Conservation (phyloP, 92 coral and sea anemone species). For the Ricordea florida region DNA sequence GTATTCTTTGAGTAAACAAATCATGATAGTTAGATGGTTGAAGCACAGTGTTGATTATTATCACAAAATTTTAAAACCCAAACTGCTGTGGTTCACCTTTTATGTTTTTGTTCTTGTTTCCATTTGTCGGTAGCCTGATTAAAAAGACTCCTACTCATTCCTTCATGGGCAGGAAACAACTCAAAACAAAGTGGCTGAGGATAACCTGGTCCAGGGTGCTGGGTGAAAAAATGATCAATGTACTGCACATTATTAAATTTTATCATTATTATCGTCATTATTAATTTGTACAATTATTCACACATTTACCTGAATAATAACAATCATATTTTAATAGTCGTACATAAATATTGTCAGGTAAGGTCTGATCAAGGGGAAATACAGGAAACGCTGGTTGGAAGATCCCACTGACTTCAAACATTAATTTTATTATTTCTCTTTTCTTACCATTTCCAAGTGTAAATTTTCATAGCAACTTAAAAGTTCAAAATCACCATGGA, state of each 20-base stretch:
- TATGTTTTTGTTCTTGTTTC: constrained; percentile 8
- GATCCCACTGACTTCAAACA: background rate
- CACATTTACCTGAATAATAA: no score
- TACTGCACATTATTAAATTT: background rate
- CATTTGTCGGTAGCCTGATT: constrained; percentile 68
- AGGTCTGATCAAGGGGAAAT: no score
- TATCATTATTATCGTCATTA: background rate
- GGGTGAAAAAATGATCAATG: background rate
- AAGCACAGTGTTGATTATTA: no score
- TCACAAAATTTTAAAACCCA: no score
- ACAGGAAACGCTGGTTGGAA: no score
- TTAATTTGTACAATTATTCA: background rate
- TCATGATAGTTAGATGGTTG: no score
- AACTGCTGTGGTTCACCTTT: constrained; percentile 1
- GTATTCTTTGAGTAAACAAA: no score
- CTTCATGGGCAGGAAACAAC: constrained; percentile 61
- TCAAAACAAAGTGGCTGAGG: constrained; percentile 81
- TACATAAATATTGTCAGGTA: no score
- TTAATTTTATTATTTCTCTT: background rate
- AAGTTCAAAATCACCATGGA: constrained; percentile 45
- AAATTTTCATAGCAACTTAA: constrained; percentile 77
- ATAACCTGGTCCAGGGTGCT: constrained; percentile 48
- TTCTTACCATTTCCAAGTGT: constrained; percentile 68
- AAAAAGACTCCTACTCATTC: constrained; percentile 67
- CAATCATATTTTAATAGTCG: no score